Evolutionary conservation across 2,113 vertebrate genomes (phyloP), one percentile per base, ranked within the genome.

Genomic region (Vulpes vulpes): DNA sequence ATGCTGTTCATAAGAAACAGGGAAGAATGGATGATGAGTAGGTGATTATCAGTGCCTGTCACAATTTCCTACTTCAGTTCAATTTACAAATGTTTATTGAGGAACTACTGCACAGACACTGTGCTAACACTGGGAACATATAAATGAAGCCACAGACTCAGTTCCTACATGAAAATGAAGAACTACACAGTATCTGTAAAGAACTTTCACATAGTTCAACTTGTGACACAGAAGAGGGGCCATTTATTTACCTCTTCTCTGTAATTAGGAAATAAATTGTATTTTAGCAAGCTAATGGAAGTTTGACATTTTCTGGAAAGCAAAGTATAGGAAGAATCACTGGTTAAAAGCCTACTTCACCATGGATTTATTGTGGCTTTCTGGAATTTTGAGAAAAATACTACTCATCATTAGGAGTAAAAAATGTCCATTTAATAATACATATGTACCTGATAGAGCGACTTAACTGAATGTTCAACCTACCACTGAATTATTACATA

Each of bases 291-390:
- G 35, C 27, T 22, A 80, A 57, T 32, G 17, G 11, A 79, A 87
- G 32, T 43, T 78, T 55, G 57, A 91, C 43, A 82, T 65, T 93
- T 95, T 96, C 62, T 53, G 82, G 32, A 95, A 95, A 59, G 8
- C 27, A 85, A 83, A 89, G 32, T 51, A 49, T 8, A 78, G 27
- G 32, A 76, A 82, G 38, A 74, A 71, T 78, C n/a, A 43, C 15
- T 89, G 30, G 7, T 30, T 89, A 74, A 74, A 92, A 89, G 38
- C 1, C 17, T 20, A 38, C 11, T 96, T 81, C n/a, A 14, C 14
- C 15, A 53, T 51, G n/a, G 65, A 38, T 76, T 92, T 95, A 64
- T 87, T 78, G 35, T 89, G 59, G 62, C 11, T 32, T 89, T 79
- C 38, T 49, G n/a, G 53, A 80, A 71, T 94, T 91, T 91, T 94